phyloP scores from a whole-genome alignment of 2,888 invertebrate species.

The Melangyna quadrimaculata region DNA sequence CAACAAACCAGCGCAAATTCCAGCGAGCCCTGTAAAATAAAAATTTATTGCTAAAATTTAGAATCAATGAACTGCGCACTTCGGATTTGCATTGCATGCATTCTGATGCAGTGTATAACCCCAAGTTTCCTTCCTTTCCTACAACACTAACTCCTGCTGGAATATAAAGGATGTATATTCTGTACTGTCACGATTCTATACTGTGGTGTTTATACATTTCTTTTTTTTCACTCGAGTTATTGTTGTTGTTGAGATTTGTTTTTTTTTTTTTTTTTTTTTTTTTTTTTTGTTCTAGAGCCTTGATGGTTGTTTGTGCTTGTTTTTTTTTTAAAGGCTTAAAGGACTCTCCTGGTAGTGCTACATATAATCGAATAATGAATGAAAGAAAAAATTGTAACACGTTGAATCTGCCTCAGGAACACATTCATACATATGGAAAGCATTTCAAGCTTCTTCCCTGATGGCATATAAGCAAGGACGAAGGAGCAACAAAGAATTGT shows the following conservation, averaged over 20 bases:
- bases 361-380: slow-evolving; percentile 7
- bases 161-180: slow-evolving; percentile 31
- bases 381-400: slow-evolving; percentile 5
- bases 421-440: slow-evolving; percentile 16
- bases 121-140: slow-evolving; percentile 16
- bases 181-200: not conserved
- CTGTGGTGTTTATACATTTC: not conserved
- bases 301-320: not conserved
- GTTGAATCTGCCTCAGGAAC: slow-evolving; percentile 19
- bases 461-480: slow-evolving; percentile 12
- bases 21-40: slow-evolving; percentile 39
- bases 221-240: not conserved
- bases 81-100: slow-evolving; percentile 58
- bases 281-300: not conserved
- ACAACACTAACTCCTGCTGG: not conserved
- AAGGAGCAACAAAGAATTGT: slow-evolving; percentile 38
- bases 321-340: slow-evolving; percentile 20
- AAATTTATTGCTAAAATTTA: slow-evolving; percentile 63
- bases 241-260: not conserved
- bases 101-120: slow-evolving; percentile 31
- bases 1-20: not conserved
- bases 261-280: not conserved
- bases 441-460: slow-evolving; percentile 1
- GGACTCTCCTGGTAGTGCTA: not conserved
- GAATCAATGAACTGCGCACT: slow-evolving; percentile 67